Percentiles rank a stretch among this genome's conserved stretches.
phyloP scores from a whole-genome alignment of 2,113 vertebrate species.

The Thamnaconus septentrionalis region DNA sequence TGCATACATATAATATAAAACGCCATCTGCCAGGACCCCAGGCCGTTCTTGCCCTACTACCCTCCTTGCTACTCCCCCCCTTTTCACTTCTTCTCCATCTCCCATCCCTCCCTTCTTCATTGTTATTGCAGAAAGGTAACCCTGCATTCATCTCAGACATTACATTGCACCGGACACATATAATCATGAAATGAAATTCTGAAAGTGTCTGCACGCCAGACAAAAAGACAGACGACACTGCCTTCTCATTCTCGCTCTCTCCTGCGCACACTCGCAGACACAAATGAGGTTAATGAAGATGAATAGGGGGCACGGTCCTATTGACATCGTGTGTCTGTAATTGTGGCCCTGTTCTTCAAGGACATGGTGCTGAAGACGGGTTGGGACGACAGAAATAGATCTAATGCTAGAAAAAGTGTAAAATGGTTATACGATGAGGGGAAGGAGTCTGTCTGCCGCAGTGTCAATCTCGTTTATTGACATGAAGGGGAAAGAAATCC shows the following conservation, averaged over 20 bases:
- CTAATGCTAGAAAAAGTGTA: conserved; percentile 36
- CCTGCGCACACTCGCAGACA: conserved; percentile 22
- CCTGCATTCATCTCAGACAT: not conserved
- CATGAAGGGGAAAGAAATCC: conserved; percentile 1
- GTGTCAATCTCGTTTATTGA: conserved; percentile 45
- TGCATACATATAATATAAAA: conserved; percentile 71
- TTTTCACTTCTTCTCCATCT: conserved; percentile 32
- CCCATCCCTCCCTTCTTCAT: conserved; percentile 27
- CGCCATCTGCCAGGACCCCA: conserved; percentile 76
- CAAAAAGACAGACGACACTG: conserved; percentile 11
- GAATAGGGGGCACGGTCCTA: conserved; percentile 64
- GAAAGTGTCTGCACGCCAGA: conserved; percentile 21
- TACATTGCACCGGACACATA: no score
- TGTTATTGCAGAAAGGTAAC: conserved; percentile 31
- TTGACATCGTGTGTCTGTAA: conserved; percentile 68
- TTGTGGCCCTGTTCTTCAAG: conserved; percentile 70
- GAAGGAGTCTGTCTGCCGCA: conserved; percentile 16
- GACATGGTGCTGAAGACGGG: conserved; percentile 51
- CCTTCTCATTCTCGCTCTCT: conserved; percentile 14
- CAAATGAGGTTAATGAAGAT: conserved; percentile 75
- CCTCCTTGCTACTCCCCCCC: conserved; percentile 62
- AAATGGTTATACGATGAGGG: not conserved
- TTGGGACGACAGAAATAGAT: conserved; percentile 58
- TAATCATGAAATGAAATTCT: conserved; percentile 1
- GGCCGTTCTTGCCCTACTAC: conserved; percentile 79